Evolutionary conservation across 2,113 vertebrate species (phyloP).

Genomic region (Podiceps cristatus): DNA sequence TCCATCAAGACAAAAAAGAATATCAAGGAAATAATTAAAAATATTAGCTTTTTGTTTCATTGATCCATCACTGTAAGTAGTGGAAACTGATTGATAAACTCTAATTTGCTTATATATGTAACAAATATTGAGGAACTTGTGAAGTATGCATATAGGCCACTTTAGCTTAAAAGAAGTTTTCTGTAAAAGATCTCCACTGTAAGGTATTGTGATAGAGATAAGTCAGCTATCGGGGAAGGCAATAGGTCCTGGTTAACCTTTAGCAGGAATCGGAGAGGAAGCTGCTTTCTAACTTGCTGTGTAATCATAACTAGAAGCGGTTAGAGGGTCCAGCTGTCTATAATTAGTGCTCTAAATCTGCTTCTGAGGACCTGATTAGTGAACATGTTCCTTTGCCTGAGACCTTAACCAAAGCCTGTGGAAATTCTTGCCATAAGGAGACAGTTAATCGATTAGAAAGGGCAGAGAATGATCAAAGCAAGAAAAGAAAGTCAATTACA

Average conservation of each 20-base stretch:
- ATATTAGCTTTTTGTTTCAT: not conserved
- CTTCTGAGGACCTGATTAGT: not conserved
- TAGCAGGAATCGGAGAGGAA: not conserved
- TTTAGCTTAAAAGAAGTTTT: not conserved
- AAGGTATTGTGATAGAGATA: not conserved
- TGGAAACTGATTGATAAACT: not conserved
- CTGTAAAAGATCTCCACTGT: not conserved
- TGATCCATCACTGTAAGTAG: not conserved
- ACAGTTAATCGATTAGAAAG: not conserved
- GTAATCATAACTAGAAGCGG: not conserved
- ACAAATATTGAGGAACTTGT: not conserved
- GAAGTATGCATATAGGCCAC: not conserved
- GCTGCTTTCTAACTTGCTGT: not conserved
- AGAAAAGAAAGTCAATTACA: not conserved
- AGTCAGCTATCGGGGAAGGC: not conserved
- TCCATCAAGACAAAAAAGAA: not conserved
- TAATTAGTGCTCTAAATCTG: not conserved
- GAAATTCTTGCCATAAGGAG: not conserved
- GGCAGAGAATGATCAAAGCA: not conserved
- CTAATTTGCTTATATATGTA: not conserved
- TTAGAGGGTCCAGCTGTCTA: not conserved
- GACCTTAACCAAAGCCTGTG: not conserved
- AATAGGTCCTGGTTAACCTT: not conserved
- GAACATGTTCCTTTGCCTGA: not conserved
- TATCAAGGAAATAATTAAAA: not conserved